phyloP scores from a whole-genome alignment of 2,888 invertebrate genomes.

The Malacosoma neustria region DNA sequence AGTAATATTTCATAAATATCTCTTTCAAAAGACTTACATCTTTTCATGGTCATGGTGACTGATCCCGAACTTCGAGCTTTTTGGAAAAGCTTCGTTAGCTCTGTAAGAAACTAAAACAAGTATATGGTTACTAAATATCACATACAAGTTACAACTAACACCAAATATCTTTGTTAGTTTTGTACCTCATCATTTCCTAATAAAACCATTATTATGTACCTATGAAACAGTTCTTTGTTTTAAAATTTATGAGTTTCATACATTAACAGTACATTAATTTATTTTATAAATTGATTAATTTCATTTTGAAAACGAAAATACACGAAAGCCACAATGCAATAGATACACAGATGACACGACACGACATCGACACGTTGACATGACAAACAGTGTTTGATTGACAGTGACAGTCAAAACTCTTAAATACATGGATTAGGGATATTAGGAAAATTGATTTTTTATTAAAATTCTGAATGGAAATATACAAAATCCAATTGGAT shows the following conservation, averaged over 20 bases:
- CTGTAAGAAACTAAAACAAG: slow-evolving; percentile 84
- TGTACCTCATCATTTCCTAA: slow-evolving; percentile 79
- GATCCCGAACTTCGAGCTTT: slow-evolving; percentile 86
- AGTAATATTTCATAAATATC: neutral
- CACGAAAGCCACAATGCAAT: neutral
- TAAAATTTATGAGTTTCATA: slow-evolving; percentile 9
- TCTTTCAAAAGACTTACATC: slow-evolving; percentile 80
- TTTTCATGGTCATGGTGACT: slow-evolving; percentile 92
- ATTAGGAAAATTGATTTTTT: no score
- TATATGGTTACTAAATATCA: slow-evolving; percentile 6
- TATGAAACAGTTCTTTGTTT: neutral
- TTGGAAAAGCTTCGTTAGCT: slow-evolving; percentile 90
- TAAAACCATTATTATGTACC: slow-evolving; percentile 71
- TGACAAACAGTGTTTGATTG: no score
- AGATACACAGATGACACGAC: neutral
- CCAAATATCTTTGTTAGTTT: neutral
- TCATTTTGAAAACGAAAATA: neutral
- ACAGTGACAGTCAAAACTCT: no score
- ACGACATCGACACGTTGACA: neutral
- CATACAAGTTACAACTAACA: neutral
- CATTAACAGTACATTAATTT: neutral
- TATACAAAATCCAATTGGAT: no score
- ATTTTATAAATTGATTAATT: neutral
- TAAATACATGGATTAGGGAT: no score
- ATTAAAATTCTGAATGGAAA: no score